Conservation (phyloP, 2,113 vertebrate species). For the Microcebus ravelobensis region DNA sequence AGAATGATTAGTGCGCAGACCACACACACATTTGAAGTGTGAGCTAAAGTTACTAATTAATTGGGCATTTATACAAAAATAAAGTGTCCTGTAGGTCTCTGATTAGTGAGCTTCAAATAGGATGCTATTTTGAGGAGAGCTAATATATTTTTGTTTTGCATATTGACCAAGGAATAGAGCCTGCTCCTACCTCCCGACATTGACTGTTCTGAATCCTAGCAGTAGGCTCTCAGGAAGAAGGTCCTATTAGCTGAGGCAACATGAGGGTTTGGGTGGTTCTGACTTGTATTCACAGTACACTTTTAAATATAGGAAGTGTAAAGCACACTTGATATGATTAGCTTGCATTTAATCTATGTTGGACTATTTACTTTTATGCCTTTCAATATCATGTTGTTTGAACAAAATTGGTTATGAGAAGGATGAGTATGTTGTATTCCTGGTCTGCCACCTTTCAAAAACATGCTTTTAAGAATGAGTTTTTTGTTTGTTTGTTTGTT, state of each 20-base stretch:
- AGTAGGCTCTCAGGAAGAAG: not conserved
- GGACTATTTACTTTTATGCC: not conserved
- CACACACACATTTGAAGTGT: not conserved
- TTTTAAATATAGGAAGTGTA: not conserved
- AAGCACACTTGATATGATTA: not conserved
- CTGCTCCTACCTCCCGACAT: not conserved
- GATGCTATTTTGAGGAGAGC: not conserved
- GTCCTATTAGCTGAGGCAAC: not conserved
- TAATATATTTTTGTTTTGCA: not conserved
- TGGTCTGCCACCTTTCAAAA: not conserved
- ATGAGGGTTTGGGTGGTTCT: not conserved
- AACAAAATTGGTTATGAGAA: not conserved
- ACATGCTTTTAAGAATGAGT: not conserved
- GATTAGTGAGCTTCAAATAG: not conserved
- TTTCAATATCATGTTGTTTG: not conserved
- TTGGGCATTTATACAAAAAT: not conserved
- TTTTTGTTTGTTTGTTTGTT: too few species aligned
- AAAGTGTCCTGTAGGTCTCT: not conserved
- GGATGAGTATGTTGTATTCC: not conserved
- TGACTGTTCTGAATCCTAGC: not conserved
- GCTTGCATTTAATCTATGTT: not conserved
- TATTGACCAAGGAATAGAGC: not conserved
- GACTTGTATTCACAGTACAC: not conserved
- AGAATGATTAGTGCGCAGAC: not conserved
- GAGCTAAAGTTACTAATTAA: not conserved